Conservation (phyloP, 2,797 vertebrate species). For the Labeo calbasu region DNA sequence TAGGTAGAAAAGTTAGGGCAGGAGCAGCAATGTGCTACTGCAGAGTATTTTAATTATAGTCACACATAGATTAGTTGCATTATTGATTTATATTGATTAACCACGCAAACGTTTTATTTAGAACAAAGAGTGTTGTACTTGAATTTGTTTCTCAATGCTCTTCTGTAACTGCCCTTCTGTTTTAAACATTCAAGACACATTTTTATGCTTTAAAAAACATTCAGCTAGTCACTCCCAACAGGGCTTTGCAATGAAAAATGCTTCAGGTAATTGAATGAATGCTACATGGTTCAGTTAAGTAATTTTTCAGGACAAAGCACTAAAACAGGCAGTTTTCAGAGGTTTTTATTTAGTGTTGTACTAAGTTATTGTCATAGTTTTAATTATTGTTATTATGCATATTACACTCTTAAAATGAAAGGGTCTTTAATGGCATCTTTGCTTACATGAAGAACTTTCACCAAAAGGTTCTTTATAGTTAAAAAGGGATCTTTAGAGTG, state of each 20-base stretch:
- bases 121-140: background rate
- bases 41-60: slow-evolving; percentile 26
- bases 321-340: background rate
- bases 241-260: background rate
- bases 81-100: slow-evolving; percentile 28
- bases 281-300: background rate
- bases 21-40: background rate
- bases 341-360: background rate
- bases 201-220: background rate
- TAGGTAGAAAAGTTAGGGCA: background rate
- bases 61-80: slow-evolving; percentile 28
- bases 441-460: background rate
- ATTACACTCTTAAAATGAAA: background rate
- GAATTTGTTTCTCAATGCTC: background rate
- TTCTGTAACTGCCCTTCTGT: background rate
- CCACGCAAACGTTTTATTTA: slow-evolving; percentile 8
- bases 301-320: background rate
- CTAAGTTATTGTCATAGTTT: background rate
- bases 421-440: background rate
- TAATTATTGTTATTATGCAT: background rate
- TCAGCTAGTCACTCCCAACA: background rate
- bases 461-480: background rate
- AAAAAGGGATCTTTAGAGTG: no score
- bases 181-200: slow-evolving; percentile 5
- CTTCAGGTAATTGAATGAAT: background rate